Evolutionary conservation across 1,140 invertebrate genomes (phyloP), one percentile per base, ranked within the genome.

Genomic region (Drosophila funebris): DNA sequence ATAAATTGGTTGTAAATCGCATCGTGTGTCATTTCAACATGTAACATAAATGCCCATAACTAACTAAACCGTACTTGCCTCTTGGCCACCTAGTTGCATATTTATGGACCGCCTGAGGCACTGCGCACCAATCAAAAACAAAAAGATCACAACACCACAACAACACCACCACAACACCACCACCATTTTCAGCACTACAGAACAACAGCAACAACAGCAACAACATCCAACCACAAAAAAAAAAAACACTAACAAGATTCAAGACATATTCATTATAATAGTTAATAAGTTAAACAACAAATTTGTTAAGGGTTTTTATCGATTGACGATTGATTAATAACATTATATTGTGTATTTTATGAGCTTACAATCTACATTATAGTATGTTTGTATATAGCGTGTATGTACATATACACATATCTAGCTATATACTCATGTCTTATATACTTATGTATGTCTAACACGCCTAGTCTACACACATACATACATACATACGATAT

Each of bases 191-290:
- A 60, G 20, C 16, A 60, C 57, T 22, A 54, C 62, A 58, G 18
- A 14, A 68, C 37, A 44, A 22, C 48, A 20, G 31, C 44, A 66
- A 64, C 58, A 56, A 54, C 43, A 54, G 18, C 37, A 56, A 33
- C 31, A 31, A 66, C 60, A 77, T 18, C 44, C 41, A 44, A 5
- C 14, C 3, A n/a, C 14, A 48, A 37, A 8, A 43, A 13, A 11
- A 9, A 56, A 31, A 61, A 43, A 60, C 60, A 66, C 52, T 58
- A 36, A 73, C 68, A 81, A 70, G 66, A 74, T 76, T 74, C 87
- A 85, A 85, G 81, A 85, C 81, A 85, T 85, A 78, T 85, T 85
- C 82, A 85, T 82, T 78, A 52, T 78, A 52, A 37, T 85, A 85
- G 82, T 46, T 16, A 9, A 16, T 73, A 84, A 85, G 80, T 54